A percentile compares a stretch with the other conserved stretches of the same genome.
These are phyloP conservation scores for Microtus oregoni DNA, from an alignment of 2,113 vertebrate genomes.

Conservation along the genomic window DNA sequence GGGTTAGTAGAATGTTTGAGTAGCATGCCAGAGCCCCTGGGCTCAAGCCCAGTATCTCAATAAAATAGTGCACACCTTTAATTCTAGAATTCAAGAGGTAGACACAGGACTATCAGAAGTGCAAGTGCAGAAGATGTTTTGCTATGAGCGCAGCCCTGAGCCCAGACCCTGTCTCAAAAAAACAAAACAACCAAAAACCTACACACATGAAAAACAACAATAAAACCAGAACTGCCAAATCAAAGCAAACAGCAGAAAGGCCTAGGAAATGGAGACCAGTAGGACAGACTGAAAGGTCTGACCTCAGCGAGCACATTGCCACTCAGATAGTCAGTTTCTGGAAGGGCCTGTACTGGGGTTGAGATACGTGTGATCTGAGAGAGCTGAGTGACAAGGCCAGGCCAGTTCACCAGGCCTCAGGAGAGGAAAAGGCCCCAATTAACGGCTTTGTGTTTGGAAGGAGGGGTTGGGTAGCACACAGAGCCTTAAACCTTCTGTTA, in stretches of 20 bases:
- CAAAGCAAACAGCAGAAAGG: not conserved
- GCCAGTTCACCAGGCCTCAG: not conserved
- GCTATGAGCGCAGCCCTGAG: not conserved
- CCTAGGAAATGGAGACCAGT: not conserved
- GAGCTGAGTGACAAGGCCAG: not conserved
- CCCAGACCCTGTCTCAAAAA: not conserved
- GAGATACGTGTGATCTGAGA: not conserved
- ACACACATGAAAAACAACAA: not conserved
- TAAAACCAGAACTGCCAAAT: not conserved
- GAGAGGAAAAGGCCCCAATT: not conserved
- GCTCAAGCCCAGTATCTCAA: not conserved
- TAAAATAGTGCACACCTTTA: not conserved
- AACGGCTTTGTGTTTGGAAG: not conserved
- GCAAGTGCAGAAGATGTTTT: not conserved
- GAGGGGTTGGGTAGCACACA: not conserved
- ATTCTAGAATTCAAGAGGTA: not conserved
- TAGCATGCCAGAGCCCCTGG: no score
- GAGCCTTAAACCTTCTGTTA: not conserved
- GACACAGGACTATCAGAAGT: not conserved
- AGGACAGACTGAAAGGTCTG: not conserved
- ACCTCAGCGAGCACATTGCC: not conserved
- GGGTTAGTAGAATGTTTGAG: not conserved
- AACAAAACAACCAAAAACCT: not conserved
- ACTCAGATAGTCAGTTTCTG: not conserved
- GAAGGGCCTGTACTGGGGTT: not conserved